Conservation (phyloP, 2,113 vertebrate genomes). For the Benitochromis conjunctus region DNA sequence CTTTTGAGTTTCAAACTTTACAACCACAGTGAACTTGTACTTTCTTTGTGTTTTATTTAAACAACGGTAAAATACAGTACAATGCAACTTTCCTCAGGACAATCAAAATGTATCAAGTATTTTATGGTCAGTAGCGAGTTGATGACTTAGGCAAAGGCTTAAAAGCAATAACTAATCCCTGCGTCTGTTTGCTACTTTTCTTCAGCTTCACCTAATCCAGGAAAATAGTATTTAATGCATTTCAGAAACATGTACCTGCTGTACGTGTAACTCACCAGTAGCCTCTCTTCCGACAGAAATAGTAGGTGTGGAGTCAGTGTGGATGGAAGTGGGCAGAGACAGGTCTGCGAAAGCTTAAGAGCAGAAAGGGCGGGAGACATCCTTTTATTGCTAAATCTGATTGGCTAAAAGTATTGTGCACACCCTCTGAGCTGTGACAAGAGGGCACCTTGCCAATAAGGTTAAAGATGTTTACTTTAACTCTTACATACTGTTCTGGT, state of each 20-base stretch:
- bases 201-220: not conserved
- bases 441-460: not conserved
- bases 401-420: not conserved
- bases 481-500: not conserved
- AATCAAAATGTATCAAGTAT: not conserved
- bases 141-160: not conserved
- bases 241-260: not conserved
- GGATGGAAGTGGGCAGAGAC: not conserved
- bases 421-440: not conserved
- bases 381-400: not conserved
- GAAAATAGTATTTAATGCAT: not conserved
- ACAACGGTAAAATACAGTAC: not conserved
- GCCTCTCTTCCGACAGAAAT: not conserved
- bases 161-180: not conserved
- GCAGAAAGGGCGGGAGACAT: not conserved
- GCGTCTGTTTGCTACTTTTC: not conserved
- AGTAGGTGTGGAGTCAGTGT: not conserved
- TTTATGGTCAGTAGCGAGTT: not conserved
- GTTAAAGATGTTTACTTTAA: not conserved
- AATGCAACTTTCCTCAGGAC: not conserved
- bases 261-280: not conserved
- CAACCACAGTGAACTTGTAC: not conserved
- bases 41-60: not conserved
- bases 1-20: not conserved
- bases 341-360: not conserved